These are phyloP conservation scores for Lithobates sylvaticus DNA, from an alignment of 2,797 vertebrate genomes.

Conservation along the genomic window DNA sequence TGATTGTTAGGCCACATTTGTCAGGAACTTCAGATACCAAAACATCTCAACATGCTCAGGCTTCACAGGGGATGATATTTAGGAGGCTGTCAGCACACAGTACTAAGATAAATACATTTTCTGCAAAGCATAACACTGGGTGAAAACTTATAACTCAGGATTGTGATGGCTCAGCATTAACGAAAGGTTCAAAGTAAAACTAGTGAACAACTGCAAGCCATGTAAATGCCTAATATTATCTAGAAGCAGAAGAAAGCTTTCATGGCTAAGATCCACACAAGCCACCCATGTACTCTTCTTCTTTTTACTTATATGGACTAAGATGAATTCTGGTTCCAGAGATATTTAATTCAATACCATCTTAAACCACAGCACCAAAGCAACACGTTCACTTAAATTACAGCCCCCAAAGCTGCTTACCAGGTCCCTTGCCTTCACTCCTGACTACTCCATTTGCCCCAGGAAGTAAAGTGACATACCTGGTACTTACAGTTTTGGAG, in stretches of 20 bases:
- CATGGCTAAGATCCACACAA: background rate
- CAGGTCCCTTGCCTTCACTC: too few relatives aligned
- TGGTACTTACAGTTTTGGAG: too few relatives aligned
- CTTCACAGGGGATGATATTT: background rate
- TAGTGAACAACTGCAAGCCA: background rate
- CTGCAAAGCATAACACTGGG: constrained; percentile 18
- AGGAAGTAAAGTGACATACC: too few relatives aligned
- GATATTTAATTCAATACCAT: too few relatives aligned
- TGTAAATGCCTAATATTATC: background rate
- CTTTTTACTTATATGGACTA: background rate
- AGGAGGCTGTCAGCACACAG: constrained; percentile 25
- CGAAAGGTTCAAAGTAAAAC: constrained; percentile 7
- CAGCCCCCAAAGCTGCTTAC: too few relatives aligned
- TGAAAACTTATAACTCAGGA: constrained; percentile 6
- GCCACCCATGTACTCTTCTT: background rate
- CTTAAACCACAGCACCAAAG: too few relatives aligned
- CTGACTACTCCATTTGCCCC: too few relatives aligned
- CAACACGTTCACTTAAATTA: too few relatives aligned
- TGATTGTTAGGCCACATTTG: constrained; percentile 3
- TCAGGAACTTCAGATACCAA: constrained; percentile 5
- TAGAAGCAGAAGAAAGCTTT: background rate
- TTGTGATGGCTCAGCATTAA: constrained; percentile 10
- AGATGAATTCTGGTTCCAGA: too few relatives aligned
- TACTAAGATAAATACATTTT: constrained; percentile 2
- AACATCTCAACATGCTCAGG: background rate